These are phyloP conservation scores for Serinus canaria DNA, from an alignment of 2,113 vertebrate genomes.

Conservation along the genomic window DNA sequence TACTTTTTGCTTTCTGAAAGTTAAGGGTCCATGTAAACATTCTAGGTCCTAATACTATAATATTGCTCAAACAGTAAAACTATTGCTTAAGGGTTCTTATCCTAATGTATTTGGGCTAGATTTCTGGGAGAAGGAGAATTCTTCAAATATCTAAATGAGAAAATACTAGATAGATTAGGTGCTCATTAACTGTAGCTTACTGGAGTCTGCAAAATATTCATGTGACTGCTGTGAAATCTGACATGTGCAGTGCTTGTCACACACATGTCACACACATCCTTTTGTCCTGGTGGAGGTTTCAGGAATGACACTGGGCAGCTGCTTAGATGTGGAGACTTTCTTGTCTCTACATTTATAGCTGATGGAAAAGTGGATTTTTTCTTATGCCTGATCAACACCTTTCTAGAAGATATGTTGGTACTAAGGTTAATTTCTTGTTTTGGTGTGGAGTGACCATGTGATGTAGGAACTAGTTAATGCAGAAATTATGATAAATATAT, in stretches of 20 bases:
- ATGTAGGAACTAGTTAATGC: neutral
- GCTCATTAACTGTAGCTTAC: neutral
- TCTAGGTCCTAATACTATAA: neutral
- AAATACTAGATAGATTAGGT: neutral
- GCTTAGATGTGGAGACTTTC: neutral
- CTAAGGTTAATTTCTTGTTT: neutral
- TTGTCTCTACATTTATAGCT: neutral
- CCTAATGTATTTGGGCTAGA: neutral
- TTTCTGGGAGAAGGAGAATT: neutral
- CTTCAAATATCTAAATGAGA: neutral
- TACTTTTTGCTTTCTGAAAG: neutral
- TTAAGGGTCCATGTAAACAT: neutral
- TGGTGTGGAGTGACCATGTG: neutral
- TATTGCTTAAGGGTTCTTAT: neutral
- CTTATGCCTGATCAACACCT: neutral
- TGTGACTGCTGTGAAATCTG: neutral
- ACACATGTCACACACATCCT: rapidly evolving
- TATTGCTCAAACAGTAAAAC: neutral
- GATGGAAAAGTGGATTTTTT: neutral
- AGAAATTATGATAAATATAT: neutral
- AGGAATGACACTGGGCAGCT: neutral
- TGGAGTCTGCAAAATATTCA: neutral
- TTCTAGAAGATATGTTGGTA: neutral
- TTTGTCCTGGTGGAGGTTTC: neutral
- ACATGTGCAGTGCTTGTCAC: neutral